These are phyloP conservation scores for Pelusios castaneus DNA, from an alignment of 2,113 vertebrate genomes.

Conservation along the genomic window DNA sequence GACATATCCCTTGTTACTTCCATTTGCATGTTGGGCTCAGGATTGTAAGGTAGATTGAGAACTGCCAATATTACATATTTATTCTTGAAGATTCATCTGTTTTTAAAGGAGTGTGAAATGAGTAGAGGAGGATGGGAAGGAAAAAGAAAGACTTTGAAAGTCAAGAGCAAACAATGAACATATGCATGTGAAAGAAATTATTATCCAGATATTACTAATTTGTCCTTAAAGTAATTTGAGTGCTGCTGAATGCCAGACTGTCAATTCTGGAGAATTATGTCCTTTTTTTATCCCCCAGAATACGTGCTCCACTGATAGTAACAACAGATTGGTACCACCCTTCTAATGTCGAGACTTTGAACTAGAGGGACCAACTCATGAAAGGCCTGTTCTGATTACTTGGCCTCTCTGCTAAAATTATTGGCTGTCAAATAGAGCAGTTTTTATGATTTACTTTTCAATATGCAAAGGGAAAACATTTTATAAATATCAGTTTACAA, in stretches of 20 bases:
- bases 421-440: neutral
- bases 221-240: neutral
- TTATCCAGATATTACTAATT: neutral
- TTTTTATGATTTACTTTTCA: neutral
- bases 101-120: slow-evolving; percentile 44
- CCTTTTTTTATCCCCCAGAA: neutral
- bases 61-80: slow-evolving; percentile 64
- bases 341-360: neutral
- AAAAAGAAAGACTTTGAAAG: neutral
- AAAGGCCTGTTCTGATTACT: neutral
- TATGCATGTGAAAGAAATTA: slow-evolving; percentile 37
- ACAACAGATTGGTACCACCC: neutral
- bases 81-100: slow-evolving; percentile 58
- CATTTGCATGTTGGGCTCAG: no score
- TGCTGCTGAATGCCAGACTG: neutral
- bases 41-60: slow-evolving; percentile 54
- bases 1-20: no score
- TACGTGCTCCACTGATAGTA: neutral
- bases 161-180: slow-evolving; percentile 52
- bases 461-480: neutral
- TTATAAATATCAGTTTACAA: neutral
- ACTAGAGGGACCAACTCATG: neutral
- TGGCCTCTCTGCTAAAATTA: neutral
- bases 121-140: neutral
- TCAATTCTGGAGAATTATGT: neutral